These are phyloP conservation scores for Epinotia bilunana DNA, from an alignment of 2,888 invertebrate species.

Conservation along the genomic window DNA sequence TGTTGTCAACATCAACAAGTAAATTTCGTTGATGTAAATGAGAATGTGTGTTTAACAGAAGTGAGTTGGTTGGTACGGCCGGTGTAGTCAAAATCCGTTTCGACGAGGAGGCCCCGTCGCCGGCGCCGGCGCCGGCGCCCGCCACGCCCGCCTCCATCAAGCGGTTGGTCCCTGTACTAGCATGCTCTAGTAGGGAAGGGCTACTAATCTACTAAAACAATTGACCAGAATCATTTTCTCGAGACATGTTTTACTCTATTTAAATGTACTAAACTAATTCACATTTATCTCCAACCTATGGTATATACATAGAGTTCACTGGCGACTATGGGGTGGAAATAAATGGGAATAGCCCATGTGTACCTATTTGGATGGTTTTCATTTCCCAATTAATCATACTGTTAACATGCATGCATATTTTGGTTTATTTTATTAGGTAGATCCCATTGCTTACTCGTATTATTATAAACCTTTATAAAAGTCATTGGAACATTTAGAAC, in stretches of 20 bases:
- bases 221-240: constrained; percentile 12
- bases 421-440: background rate
- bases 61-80: constrained; percentile 85
- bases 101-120: constrained; percentile 81
- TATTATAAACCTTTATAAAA: background rate
- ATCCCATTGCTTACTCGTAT: background rate
- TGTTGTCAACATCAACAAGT: background rate
- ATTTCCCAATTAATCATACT: background rate
- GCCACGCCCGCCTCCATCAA: constrained; percentile 82
- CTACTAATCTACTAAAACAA: constrained; percentile 58
- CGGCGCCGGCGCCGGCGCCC: constrained; percentile 79
- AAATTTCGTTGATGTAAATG: constrained; percentile 18
- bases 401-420: background rate
- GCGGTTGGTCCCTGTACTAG: constrained; percentile 78
- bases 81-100: constrained; percentile 85
- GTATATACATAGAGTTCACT: background rate
- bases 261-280: background rate
- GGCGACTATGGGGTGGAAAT: background rate
- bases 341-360: background rate
- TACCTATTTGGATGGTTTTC: background rate
- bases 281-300: background rate
- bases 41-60: constrained; percentile 79
- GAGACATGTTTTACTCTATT: constrained; percentile 9
- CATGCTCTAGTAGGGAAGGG: constrained; percentile 77
- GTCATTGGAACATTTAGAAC: background rate